phyloP scores from a whole-genome alignment of 1,140 invertebrate genomes.

The Brachionus rotundiformis region DNA sequence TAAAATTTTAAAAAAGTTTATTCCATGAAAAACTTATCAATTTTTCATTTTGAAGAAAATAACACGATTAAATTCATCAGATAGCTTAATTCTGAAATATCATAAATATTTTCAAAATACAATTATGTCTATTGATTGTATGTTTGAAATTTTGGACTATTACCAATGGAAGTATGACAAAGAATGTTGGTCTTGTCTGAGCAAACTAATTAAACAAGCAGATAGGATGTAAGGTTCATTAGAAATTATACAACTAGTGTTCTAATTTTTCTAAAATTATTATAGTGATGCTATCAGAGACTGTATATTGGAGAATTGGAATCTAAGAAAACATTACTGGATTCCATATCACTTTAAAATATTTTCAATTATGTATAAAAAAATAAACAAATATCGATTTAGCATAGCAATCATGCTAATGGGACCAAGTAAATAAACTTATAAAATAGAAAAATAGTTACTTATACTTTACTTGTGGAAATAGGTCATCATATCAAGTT shows the following conservation, averaged over 20 bases:
- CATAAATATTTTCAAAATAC: slow-evolving; percentile 3
- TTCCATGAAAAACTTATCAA: not conserved
- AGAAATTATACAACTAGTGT: too few species aligned
- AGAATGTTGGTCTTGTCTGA: slow-evolving; percentile 35
- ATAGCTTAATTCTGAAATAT: slow-evolving; percentile 35
- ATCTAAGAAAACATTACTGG: slow-evolving; percentile 33
- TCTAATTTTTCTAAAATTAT: too few species aligned
- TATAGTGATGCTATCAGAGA: slow-evolving; percentile 36
- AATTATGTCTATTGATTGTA: slow-evolving; percentile 34
- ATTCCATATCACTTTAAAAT: slow-evolving; percentile 41
- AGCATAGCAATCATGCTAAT: slow-evolving; percentile 28
- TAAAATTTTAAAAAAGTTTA: slow-evolving; percentile 5
- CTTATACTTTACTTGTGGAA: too few species aligned
- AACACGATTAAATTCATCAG: slow-evolving; percentile 13
- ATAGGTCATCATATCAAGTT: slow-evolving; percentile 12
- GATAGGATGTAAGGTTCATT: slow-evolving; percentile 4
- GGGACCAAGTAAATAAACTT: slow-evolving; percentile 41
- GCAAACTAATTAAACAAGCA: slow-evolving; percentile 5
- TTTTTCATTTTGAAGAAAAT: slow-evolving; percentile 12
- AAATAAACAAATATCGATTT: slow-evolving; percentile 35
- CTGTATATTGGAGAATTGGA: slow-evolving; percentile 45
- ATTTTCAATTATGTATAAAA: slow-evolving; percentile 12
- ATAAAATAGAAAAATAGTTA: too few species aligned
- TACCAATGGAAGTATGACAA: slow-evolving; percentile 47
- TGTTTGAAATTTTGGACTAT: slow-evolving; percentile 45